Conservation (phyloP, 2,888 invertebrate genomes). For the Sarcophaga rosellei region DNA sequence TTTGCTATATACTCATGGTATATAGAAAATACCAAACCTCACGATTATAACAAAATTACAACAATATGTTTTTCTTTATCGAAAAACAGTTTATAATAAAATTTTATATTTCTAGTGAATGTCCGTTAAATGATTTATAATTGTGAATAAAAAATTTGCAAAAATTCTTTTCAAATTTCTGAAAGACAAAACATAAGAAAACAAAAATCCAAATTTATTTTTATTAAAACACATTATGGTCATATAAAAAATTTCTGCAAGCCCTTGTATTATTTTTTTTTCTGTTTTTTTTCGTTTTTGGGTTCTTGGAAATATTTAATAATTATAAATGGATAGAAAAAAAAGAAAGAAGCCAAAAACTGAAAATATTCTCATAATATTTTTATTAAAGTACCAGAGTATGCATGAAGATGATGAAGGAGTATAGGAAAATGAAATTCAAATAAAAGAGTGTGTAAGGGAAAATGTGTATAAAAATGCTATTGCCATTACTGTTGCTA, state of each 20-base stretch:
- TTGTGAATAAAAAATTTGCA: constrained; percentile 5
- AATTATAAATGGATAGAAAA: constrained; percentile 36
- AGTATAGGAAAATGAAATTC: background rate
- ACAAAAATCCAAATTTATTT: background rate
- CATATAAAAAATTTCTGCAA: background rate
- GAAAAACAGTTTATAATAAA: no score
- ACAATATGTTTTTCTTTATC: no score
- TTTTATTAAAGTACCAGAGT: background rate
- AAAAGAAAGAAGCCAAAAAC: constrained; percentile 5
- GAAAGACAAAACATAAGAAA: background rate
- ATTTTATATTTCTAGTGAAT: no score
- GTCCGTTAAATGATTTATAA: constrained; percentile 32
- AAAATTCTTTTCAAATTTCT: background rate
- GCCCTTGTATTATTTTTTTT: background rate
- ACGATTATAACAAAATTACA: no score
- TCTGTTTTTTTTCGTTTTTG: background rate
- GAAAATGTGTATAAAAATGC: constrained; percentile 13
- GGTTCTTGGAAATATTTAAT: constrained; percentile 39
- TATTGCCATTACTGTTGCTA: no score
- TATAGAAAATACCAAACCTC: no score
- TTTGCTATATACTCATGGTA: no score
- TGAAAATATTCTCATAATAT: constrained; percentile 3
- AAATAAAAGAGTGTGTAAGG: background rate
- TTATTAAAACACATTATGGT: constrained; percentile 29
- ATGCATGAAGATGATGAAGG: background rate